phyloP scores from a whole-genome alignment of 2,888 invertebrate genomes.

The Harmothoe impar region DNA sequence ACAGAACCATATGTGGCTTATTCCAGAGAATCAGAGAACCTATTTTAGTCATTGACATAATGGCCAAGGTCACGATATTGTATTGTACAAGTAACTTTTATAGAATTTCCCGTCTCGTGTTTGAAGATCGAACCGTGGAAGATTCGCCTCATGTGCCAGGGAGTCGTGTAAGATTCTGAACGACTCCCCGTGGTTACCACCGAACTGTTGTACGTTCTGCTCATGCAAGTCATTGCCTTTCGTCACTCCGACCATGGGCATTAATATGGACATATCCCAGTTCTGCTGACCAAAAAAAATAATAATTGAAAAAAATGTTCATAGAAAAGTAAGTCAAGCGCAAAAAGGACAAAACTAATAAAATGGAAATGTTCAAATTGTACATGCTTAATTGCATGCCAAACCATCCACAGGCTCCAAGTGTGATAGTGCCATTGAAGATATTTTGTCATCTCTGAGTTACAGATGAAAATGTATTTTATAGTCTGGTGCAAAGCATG shows the following conservation, averaged over 20 bases:
- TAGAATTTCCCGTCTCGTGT: conserved; percentile 40
- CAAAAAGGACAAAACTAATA: conserved; percentile 19
- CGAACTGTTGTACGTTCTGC: conserved; percentile 49
- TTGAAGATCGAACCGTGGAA: conserved; percentile 41
- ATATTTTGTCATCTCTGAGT: conserved; percentile 58
- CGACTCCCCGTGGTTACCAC: conserved; percentile 40
- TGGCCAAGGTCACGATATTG: conserved; percentile 52
- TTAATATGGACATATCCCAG: conserved; percentile 52
- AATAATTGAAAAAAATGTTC: conserved; percentile 28
- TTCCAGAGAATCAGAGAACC: conserved; percentile 50
- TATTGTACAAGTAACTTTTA: conserved; percentile 49
- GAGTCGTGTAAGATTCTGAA: conserved; percentile 30
- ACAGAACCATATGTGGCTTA: conserved; percentile 57
- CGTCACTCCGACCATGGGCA: conserved; percentile 54
- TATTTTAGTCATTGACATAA: conserved; percentile 55
- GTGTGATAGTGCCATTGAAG: conserved; percentile 57
- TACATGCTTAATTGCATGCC: conserved; percentile 27
- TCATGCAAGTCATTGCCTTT: conserved; percentile 48
- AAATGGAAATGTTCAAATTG: not conserved
- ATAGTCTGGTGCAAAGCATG: conserved; percentile 57
- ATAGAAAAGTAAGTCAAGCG: conserved; percentile 26
- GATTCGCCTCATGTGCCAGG: conserved; percentile 54
- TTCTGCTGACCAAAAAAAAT: conserved; percentile 48
- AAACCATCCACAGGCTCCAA: conserved; percentile 53
- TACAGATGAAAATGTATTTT: conserved; percentile 45